Evolutionary conservation across 2,888 invertebrate species (phyloP), one percentile per base, ranked within the genome.

Genomic region (Suillia variegata): DNA sequence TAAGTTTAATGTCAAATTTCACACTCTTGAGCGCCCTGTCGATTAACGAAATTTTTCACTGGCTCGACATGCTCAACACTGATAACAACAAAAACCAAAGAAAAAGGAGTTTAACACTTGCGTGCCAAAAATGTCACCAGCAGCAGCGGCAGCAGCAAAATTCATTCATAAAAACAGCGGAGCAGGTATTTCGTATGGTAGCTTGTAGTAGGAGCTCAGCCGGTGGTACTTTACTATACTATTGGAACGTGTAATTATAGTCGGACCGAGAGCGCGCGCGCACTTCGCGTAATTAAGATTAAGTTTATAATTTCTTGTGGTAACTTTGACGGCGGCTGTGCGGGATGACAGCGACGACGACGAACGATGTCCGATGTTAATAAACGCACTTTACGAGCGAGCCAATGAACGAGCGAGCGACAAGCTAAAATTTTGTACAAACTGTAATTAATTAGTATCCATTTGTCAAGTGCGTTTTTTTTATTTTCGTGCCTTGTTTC

Each of bases 361-460:
- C 33, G 57, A 21, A 6, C 55, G 55, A 22, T 18, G 58, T 21
- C 57, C 59, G 59, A 55, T 61, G 64, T 56, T 67, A 71, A 71
- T 74, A 67, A 72, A 74, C 75, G 77, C 77, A 76, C 77, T 76
- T 76, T 75, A 71, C 73, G 75, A 76, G 74, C 70, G 66, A n/a
- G n/a, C n/a, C n/a, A n/a, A n/a, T n/a, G n/a, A n/a, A n/a, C n/a
- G n/a, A n/a, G n/a, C 73, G 75, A 76, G 74, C 70, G 66, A 69
- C 67, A 65, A 73, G 79, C 78, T 78, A 78, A 78, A 78, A 72
- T 71, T 73, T 81, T 81, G 80, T 76, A 80, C 80, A 82, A 81
- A 82, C 80, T 79, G 75, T 80, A 80, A 82, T 82, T 81, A 82
- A 82, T 82, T 82, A 82, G 82, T 82, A 80, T 78, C 75, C 79